Conservation (phyloP, 2,113 vertebrate species). For the Sapajus apella region DNA sequence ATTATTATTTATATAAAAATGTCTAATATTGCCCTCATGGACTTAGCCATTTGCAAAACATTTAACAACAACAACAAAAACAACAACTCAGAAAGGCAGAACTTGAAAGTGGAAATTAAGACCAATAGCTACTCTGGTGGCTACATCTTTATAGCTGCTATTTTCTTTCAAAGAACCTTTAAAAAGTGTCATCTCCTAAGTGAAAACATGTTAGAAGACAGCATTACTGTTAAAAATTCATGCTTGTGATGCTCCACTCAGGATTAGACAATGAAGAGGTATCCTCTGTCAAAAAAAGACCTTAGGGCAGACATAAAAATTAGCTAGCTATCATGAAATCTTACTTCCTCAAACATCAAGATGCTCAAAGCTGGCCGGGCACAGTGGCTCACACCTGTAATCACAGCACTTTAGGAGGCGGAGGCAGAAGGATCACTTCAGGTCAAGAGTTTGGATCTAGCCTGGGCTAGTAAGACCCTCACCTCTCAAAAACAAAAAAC, state of each 20-base stretch:
- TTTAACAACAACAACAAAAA: neutral
- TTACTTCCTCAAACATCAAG: neutral
- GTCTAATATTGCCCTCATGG: neutral
- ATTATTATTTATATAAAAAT: neutral
- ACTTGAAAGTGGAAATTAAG: neutral
- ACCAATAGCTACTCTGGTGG: too few relatives aligned
- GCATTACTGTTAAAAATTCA: neutral
- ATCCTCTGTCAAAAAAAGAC: neutral
- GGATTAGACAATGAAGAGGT: neutral
- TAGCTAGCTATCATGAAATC: neutral
- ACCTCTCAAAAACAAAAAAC: too few relatives aligned
- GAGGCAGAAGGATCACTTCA: too few relatives aligned
- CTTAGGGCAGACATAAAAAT: neutral
- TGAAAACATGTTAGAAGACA: neutral
- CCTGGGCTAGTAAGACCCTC: too few relatives aligned
- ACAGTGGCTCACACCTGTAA: too few relatives aligned
- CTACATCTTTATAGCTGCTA: neutral
- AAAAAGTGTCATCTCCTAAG: neutral
- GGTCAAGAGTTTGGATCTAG: too few relatives aligned
- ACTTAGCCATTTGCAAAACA: neutral
- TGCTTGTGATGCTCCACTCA: neutral
- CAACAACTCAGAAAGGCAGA: neutral
- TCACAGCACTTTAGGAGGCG: too few relatives aligned
- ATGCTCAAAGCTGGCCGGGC: neutral
- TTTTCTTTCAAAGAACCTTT: neutral